A percentile compares a stretch with the other conserved stretches of the same genome.
These are phyloP conservation scores for Agrilus planipennis DNA, from an alignment of 1,140 invertebrate species.

Conservation along the genomic window DNA sequence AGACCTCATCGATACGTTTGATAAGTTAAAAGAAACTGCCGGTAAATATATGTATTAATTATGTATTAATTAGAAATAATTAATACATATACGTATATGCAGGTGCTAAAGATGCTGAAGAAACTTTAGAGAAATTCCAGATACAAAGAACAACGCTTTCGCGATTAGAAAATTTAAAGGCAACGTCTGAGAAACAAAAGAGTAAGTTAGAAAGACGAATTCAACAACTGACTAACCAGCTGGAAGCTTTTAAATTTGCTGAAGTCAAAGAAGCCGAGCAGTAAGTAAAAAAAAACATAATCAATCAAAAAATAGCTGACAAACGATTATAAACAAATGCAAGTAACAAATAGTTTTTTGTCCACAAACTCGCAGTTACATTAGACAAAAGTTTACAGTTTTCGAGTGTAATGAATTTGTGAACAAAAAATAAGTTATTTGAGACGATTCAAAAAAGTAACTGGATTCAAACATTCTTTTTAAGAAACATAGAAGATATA, in stretches of 20 bases:
- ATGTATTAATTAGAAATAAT: not conserved
- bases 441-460: no score
- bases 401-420: no score
- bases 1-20: constrained; percentile 53
- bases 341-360: no score
- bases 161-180: constrained; percentile 52
- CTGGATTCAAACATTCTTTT: no score
- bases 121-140: constrained; percentile 60
- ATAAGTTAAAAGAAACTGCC: constrained; percentile 58
- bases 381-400: no score
- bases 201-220: constrained; percentile 52
- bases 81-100: not conserved
- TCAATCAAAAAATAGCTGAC: no score
- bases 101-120: constrained; percentile 57
- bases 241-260: constrained; percentile 65
- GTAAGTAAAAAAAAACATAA: no score
- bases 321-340: no score
- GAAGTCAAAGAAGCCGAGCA: constrained; percentile 66
- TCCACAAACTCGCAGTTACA: no score
- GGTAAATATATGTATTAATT: constrained; percentile 33
- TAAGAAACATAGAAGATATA: no score
- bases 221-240: constrained; percentile 50
- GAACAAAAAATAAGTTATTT: no score
- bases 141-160: constrained; percentile 57
- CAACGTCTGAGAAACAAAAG: constrained; percentile 60